A percentile compares a stretch with the other conserved stretches of the same genome.
These are phyloP conservation scores for Gerris buenoi DNA, from an alignment of 1,140 invertebrate genomes.

Conservation along the genomic window DNA sequence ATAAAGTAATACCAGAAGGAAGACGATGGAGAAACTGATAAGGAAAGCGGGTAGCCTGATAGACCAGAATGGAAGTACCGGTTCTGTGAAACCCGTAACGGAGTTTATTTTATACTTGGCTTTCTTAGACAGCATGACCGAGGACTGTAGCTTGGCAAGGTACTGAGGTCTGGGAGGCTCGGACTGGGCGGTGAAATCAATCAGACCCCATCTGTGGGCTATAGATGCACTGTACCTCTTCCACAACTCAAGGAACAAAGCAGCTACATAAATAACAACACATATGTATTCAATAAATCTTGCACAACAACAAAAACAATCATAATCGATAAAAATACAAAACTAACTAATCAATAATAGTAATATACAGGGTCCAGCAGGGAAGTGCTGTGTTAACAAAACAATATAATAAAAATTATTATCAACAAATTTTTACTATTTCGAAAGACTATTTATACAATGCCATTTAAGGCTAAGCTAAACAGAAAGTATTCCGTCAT, in stretches of 20 bases:
- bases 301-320: no score
- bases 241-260: slow-evolving; percentile 85
- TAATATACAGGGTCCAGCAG: no score
- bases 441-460: no score
- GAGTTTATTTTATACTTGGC: slow-evolving; percentile 39
- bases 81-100: slow-evolving; percentile 64
- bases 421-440: no score
- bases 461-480: no score
- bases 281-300: no score
- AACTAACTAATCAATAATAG: no score
- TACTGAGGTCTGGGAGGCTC: slow-evolving; percentile 78
- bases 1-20: slow-evolving; percentile 45
- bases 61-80: slow-evolving; percentile 74
- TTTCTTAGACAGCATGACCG: slow-evolving; percentile 25
- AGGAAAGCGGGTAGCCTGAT: slow-evolving; percentile 67
- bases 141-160: slow-evolving; percentile 42
- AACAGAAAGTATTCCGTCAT: no score
- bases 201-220: slow-evolving; percentile 80
- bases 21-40: slow-evolving; percentile 67
- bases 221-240: slow-evolving; percentile 83
- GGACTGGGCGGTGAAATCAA: slow-evolving; percentile 68
- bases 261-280: slow-evolving; percentile 42
- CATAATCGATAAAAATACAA: no score
- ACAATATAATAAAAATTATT: no score
- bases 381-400: no score